Evolutionary conservation across 2,888 invertebrate genomes (phyloP).

Genomic region (Sinelater perroti): DNA sequence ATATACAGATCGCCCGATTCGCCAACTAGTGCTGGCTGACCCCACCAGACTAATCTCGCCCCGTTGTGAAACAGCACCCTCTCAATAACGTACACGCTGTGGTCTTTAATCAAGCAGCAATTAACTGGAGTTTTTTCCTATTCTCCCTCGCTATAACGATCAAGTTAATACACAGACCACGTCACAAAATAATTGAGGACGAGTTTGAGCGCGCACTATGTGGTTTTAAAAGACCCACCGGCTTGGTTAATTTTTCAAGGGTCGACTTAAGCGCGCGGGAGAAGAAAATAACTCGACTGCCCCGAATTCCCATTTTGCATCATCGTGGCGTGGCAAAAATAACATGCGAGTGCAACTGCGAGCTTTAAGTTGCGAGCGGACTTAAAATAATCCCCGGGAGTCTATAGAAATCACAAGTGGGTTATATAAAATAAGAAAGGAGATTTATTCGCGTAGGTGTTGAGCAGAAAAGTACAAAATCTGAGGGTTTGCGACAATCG

Average conservation of each 20-base stretch:
- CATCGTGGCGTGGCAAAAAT: too few relatives aligned
- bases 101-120: slow-evolving; percentile 62
- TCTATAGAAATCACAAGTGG: slow-evolving; percentile 39
- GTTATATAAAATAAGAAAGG: slow-evolving; percentile 42
- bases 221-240: slow-evolving; percentile 41
- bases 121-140: slow-evolving; percentile 56
- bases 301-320: too few relatives aligned
- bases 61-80: slow-evolving; percentile 43
- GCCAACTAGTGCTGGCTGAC: too few relatives aligned
- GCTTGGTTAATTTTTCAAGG: slow-evolving; percentile 32
- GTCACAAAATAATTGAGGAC: slow-evolving; percentile 48
- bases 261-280: slow-evolving; percentile 30
- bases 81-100: slow-evolving; percentile 51
- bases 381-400: slow-evolving; percentile 33
- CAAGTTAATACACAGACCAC: slow-evolving; percentile 56
- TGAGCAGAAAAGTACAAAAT: slow-evolving; percentile 50
- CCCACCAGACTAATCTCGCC: slow-evolving; percentile 47
- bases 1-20: slow-evolving; percentile 29
- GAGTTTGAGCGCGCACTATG: slow-evolving; percentile 43
- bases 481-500: slow-evolving; percentile 51
- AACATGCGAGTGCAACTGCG: too few relatives aligned
- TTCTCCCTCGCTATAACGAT: slow-evolving; percentile 50
- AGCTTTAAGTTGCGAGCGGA: too few relatives aligned
- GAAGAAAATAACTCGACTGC: too few relatives aligned
- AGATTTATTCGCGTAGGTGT: slow-evolving; percentile 47